Evolutionary conservation across 1,140 invertebrate species (phyloP).

Genomic region (Euura saliciscinereae): DNA sequence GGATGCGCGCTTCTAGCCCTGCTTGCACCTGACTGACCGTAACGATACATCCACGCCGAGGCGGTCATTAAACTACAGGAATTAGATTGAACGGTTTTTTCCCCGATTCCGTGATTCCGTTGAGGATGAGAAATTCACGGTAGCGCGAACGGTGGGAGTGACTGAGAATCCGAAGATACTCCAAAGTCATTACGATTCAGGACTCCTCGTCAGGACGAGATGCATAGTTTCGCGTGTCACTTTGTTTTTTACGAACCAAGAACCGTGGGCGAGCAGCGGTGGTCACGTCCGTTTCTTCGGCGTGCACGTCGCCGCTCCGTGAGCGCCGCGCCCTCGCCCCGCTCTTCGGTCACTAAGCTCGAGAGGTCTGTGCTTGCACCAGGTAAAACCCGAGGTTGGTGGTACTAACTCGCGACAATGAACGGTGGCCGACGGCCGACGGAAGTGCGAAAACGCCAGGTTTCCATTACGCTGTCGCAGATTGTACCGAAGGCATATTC

Average conservation of each 20-base stretch:
- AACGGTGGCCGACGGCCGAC: background rate
- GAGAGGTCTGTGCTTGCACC: conserved; percentile 17
- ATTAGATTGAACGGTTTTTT: no score
- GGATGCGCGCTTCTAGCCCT: conserved; percentile 6
- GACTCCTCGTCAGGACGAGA: conserved; percentile 36
- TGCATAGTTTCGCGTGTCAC: conserved; percentile 38
- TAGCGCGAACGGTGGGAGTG: no score
- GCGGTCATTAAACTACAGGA: no score
- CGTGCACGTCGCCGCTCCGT: conserved; percentile 30
- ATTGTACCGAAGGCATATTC: no score
- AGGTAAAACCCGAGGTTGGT: background rate
- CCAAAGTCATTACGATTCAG: conserved; percentile 37
- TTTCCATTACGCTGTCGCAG: no score
- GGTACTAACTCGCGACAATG: background rate
- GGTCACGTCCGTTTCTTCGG: conserved; percentile 3
- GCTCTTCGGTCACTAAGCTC: conserved; percentile 33
- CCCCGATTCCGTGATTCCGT: no score
- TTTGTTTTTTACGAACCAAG: conserved; percentile 22
- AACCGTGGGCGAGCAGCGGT: conserved; percentile 1
- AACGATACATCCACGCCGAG: background rate
- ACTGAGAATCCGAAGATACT: background rate
- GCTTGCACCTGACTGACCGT: conserved; percentile 14
- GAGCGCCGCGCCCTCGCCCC: conserved; percentile 33
- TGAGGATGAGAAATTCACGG: no score
- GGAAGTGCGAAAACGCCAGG: background rate